These are phyloP conservation scores for Enhydra lutris DNA, from an alignment of 2,113 vertebrate species.

Conservation along the genomic window DNA sequence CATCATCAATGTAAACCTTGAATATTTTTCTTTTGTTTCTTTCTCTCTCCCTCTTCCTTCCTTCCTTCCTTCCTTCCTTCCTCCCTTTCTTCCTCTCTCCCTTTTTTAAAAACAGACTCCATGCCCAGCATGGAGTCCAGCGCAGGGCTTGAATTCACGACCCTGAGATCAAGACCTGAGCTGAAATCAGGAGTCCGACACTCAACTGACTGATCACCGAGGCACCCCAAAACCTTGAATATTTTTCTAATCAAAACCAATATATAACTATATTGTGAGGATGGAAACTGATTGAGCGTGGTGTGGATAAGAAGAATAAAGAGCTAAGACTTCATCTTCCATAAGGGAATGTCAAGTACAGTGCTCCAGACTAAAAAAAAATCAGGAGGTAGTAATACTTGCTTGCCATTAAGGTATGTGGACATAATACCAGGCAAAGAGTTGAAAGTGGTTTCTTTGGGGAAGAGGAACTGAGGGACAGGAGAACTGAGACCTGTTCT, in stretches of 20 bases:
- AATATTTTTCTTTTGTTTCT: neutral
- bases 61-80: too few species aligned
- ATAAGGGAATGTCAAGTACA: neutral
- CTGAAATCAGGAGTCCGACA: neutral
- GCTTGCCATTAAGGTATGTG: neutral
- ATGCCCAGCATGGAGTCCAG: neutral
- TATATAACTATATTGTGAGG: neutral
- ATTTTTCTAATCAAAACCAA: slow-evolving; percentile 15
- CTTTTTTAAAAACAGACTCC: neutral
- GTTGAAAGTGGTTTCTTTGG: neutral
- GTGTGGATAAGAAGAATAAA: neutral
- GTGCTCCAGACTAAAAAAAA: neutral
- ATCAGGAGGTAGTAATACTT: neutral
- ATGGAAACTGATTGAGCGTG: neutral
- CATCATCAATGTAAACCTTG: neutral
- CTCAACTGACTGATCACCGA: neutral
- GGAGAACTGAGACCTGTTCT: neutral
- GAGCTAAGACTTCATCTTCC: neutral
- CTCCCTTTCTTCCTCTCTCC: too few species aligned
- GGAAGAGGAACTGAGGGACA: neutral
- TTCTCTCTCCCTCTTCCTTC: too few species aligned
- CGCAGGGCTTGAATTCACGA: neutral
- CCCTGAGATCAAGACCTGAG: neutral
- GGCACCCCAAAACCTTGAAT: neutral
- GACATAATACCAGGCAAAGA: neutral